Evolutionary conservation across 1,140 invertebrate species (phyloP), one percentile per base, ranked within the genome.

Genomic region (Mesaphorura yosii): DNA sequence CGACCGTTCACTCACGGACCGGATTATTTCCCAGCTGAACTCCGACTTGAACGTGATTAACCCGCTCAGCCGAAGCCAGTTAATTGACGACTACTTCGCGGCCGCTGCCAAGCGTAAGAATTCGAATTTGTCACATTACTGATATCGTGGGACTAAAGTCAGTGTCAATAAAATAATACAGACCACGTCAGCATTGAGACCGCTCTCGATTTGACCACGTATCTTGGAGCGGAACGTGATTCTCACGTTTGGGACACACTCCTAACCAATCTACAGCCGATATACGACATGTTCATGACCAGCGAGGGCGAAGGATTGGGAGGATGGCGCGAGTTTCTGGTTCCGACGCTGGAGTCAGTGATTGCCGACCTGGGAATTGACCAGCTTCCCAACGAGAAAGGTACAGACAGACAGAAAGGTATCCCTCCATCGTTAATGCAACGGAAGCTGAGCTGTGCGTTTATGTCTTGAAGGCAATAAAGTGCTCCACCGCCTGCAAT

Each of bases 1-100:
- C 63, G 86, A 90, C 56, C 63, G 72, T 10, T 34, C 17, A 0
- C n/a, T 60, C 23, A 40, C 45, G 12, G 31, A 31, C 17, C 31
- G 49, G 1, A 52, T 60, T 14, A 20, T 38, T 10, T 1, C 38
- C 3, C 53, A 60, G 27, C 39, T 60, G 15, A 19, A 45, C 2
- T 10, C 22, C 14, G 25, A 60, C 17, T 40, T 47, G 38, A 22
- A n/a, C 17, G 39, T 45, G 10, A 60, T 60, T 49, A 42, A 28
- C 28, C 22, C 44, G 3, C n/a, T 42, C 1, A 53, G 48, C 15
- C 50, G 54, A 37, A 56, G 53, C 44, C 53, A 60, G 29, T 27
- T 60, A 14, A 10, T 55, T 5, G 58, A 55, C 41, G 58, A 60
- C 28, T 60, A 60, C 31, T 56, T 60, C 40, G 40, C 25, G 2